Evolutionary conservation across 2,113 vertebrate genomes (phyloP).

Genomic region (Pedionomus torquatus): DNA sequence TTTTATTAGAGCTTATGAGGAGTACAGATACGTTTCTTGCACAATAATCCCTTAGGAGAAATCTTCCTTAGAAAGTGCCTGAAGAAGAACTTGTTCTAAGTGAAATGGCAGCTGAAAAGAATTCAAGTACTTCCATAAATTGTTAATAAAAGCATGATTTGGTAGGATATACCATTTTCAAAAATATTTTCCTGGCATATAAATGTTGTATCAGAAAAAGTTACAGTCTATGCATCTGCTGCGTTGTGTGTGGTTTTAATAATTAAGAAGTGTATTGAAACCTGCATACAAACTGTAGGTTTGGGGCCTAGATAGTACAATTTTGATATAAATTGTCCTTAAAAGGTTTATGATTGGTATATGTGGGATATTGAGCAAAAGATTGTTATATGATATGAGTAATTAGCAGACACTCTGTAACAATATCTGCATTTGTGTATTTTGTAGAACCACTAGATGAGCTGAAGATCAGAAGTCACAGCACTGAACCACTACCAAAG

Average conservation of each 20-base stretch:
- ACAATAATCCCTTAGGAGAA: not conserved
- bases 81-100: not conserved
- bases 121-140: not conserved
- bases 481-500: slow-evolving; percentile 87
- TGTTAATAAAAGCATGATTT: not conserved
- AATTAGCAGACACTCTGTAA: not conserved
- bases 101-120: not conserved
- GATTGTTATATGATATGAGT: not conserved
- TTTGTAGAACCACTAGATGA: slow-evolving; percentile 81
- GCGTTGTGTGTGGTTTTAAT: not conserved
- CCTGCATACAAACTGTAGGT: accelerated
- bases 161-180: not conserved
- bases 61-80: not conserved
- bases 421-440: not conserved
- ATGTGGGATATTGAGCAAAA: not conserved
- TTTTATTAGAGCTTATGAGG: not conserved
- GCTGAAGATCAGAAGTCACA: slow-evolving; percentile 85
- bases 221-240: not conserved
- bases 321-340: not conserved
- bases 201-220: not conserved
- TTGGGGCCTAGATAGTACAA: not conserved
- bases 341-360: not conserved
- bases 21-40: not conserved
- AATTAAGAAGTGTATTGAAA: not conserved
- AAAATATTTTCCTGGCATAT: not conserved